Percentiles rank a stretch among this genome's conserved stretches.
These are phyloP conservation scores for Hexactinellida sp. DNA, from an alignment of 37 sponge, comb jelly and placozoan species.

Conservation along the genomic window DNA sequence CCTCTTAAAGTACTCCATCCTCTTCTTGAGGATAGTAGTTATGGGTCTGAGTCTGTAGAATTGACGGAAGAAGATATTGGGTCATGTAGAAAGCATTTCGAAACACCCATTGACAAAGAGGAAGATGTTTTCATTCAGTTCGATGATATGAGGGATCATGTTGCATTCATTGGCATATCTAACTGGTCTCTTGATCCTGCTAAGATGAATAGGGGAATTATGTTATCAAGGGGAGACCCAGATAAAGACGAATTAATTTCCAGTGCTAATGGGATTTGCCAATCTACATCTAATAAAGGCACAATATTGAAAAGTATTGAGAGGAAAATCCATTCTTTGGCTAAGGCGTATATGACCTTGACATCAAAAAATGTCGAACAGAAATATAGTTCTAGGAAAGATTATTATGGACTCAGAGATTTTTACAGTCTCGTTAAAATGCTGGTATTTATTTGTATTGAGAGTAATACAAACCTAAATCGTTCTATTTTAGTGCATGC, in stretches of 20 bases:
- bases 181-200: no score
- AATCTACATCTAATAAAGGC: neutral
- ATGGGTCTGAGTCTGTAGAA: no score
- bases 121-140: conserved; percentile 8
- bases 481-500: neutral
- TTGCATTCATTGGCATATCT: conserved; percentile 20
- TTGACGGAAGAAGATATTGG: conserved; percentile 79
- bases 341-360: conserved; percentile 7
- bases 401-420: conserved; percentile 30
- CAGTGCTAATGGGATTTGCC: conserved; percentile 21
- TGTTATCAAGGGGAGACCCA: conserved; percentile 24
- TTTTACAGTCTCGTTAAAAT: conserved; percentile 33
- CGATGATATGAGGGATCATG: neutral
- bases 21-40: no score
- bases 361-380: neutral
- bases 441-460: neutral
- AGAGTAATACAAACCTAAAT: neutral
- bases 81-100: conserved; percentile 38
- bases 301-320: neutral
- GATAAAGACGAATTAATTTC: conserved; percentile 17
- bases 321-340: neutral
- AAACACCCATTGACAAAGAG: neutral
- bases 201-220: no score
- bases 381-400: neutral
- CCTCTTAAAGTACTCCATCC: no score